Percentiles rank a stretch among this genome's conserved stretches.
Evolutionary conservation across 2,797 vertebrate species (phyloP).

Genomic region (Tarsius wallacei): DNA sequence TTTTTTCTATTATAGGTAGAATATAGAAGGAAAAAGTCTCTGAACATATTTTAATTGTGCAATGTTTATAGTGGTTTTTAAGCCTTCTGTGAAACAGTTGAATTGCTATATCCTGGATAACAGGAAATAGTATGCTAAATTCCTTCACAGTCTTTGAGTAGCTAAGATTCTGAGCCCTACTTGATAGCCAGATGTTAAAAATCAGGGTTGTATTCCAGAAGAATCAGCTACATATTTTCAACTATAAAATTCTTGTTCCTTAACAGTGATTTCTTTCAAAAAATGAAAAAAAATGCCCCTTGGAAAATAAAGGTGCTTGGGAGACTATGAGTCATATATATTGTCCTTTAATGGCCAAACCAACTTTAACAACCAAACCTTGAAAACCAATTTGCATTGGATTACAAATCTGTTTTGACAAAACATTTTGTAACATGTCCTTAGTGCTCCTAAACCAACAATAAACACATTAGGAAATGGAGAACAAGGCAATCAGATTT

Average conservation of each 20-base stretch:
- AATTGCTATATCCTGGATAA: neutral
- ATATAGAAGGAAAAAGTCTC: neutral
- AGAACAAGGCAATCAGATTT: neutral
- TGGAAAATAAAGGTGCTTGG: neutral
- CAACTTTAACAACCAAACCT: neutral
- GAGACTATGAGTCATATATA: neutral
- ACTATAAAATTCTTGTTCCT: neutral
- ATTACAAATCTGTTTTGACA: constrained; percentile 43
- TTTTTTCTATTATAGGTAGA: neutral
- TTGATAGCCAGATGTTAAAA: neutral
- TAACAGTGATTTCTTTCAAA: neutral
- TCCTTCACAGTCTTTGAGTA: neutral
- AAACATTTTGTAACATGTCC: neutral
- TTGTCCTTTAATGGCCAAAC: neutral
- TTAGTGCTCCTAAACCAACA: neutral
- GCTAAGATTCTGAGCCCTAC: neutral
- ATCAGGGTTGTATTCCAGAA: neutral
- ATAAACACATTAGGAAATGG: neutral
- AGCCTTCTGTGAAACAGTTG: neutral
- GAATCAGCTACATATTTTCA: neutral
- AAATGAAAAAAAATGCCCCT: neutral
- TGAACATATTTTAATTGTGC: neutral
- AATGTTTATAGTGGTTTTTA: neutral
- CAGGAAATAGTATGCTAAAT: neutral
- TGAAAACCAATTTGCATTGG: neutral